A percentile compares a stretch with the other conserved stretches of the same genome.
phyloP scores from a whole-genome alignment of 2,797 vertebrate species.

The Hemibagrus guttatus region DNA sequence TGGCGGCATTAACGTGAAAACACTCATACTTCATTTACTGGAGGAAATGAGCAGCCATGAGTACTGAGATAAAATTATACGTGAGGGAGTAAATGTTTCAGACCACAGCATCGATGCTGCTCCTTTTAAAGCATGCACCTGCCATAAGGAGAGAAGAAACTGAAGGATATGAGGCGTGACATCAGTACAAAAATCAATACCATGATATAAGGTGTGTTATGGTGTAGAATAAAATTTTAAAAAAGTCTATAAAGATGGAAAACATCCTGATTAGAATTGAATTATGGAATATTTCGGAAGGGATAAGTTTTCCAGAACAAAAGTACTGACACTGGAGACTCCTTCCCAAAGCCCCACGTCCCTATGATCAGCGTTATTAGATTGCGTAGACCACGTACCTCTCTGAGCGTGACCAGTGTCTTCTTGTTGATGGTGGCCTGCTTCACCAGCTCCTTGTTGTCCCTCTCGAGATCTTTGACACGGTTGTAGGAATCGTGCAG shows the following conservation, averaged over 20 bases:
- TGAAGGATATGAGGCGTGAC: too few relatives aligned
- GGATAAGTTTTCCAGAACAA: too few relatives aligned
- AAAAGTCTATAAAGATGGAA: not conserved
- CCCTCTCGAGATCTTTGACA: constrained; percentile 90
- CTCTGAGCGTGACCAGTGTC: constrained; percentile 89
- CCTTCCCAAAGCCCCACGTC: not conserved
- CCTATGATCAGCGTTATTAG: not conserved
- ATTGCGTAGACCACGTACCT: constrained; percentile 72
- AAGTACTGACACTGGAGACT: not conserved
- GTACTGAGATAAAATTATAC: not conserved
- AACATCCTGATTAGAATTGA: not conserved
- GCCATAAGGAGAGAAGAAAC: not conserved
- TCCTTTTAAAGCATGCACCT: not conserved
- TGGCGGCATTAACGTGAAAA: not conserved
- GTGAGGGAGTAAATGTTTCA: not conserved
- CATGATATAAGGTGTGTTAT: not conserved
- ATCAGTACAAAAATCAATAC: not conserved
- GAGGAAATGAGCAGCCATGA: not conserved
- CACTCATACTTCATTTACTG: not conserved
- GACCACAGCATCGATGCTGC: not conserved
- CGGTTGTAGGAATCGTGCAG: constrained; percentile 89
- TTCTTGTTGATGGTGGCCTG: constrained; percentile 92
- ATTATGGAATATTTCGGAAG: too few relatives aligned
- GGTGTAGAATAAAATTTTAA: not conserved
- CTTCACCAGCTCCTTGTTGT: constrained; percentile 95